phyloP scores from a whole-genome alignment of 1,140 invertebrate species.

The Apocrypta bakeri region DNA sequence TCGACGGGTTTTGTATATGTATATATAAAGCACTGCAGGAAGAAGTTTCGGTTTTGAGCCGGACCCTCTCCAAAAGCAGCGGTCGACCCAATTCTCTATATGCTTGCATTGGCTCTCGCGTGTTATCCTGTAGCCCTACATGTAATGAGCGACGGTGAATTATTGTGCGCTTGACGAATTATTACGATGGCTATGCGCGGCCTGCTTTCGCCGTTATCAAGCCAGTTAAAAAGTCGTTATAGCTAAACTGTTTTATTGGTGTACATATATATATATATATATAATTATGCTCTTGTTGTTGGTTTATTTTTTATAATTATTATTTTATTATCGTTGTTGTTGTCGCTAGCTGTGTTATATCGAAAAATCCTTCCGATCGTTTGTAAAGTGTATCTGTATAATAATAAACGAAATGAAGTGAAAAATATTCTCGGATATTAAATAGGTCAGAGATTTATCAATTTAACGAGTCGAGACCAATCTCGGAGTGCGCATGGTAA shows the following conservation, averaged over 20 bases:
- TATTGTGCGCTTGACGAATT: conserved; percentile 9
- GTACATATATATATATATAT: too few relatives aligned
- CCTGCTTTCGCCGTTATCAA: conserved; percentile 29
- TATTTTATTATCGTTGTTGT: too few relatives aligned
- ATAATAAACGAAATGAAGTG: too few relatives aligned
- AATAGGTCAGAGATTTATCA: not conserved
- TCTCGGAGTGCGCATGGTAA: not conserved
- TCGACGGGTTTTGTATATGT: not conserved
- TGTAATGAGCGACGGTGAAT: not conserved
- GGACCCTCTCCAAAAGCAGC: conserved; percentile 10
- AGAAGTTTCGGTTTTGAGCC: conserved; percentile 12
- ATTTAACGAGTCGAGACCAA: not conserved
- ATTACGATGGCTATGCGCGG: conserved; percentile 17
- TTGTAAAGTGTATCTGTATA: too few relatives aligned
- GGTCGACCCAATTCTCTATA: conserved; percentile 29
- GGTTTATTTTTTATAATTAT: too few relatives aligned
- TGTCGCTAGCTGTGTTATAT: too few relatives aligned
- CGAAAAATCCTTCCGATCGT: too few relatives aligned
- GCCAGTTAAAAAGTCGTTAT: conserved; percentile 6
- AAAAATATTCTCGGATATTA: not conserved
- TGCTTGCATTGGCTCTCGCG: too few relatives aligned
- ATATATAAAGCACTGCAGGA: not conserved
- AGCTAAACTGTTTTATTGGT: not conserved
- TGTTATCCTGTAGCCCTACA: not conserved
- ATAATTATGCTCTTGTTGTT: not conserved